Conservation (phyloP, 2,113 vertebrate genomes). For the Mungos mungo region DNA sequence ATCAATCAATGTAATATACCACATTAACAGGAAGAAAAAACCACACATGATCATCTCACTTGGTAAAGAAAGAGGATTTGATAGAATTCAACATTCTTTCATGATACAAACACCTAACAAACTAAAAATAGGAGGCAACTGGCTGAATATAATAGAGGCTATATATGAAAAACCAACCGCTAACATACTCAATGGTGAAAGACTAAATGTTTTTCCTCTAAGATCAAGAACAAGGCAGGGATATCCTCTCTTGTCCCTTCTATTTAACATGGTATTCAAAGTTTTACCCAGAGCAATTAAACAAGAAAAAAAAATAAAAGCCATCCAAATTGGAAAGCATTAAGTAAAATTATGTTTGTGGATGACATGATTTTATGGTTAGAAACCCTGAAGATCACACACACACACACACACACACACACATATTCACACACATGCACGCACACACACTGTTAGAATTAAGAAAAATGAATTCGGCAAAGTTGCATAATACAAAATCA, state of each 20-base stretch:
- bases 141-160: background rate
- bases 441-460: background rate
- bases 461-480: background rate
- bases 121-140: background rate
- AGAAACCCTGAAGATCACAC: background rate
- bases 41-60: background rate
- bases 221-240: background rate
- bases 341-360: background rate
- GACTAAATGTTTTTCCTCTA: background rate
- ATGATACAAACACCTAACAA: background rate
- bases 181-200: background rate
- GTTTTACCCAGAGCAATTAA: background rate
- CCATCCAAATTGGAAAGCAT: background rate
- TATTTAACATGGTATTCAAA: background rate
- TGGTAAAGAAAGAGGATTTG: background rate
- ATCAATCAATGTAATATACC: background rate
- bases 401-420: background rate
- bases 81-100: background rate
- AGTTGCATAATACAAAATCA: background rate
- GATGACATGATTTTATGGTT: background rate
- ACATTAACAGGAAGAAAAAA: background rate
- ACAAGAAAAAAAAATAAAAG: background rate
- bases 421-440: background rate
- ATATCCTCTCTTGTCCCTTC: background rate
- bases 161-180: background rate